phyloP scores from a whole-genome alignment of 1,140 invertebrate genomes.

The Eupristina koningsbergeri region DNA sequence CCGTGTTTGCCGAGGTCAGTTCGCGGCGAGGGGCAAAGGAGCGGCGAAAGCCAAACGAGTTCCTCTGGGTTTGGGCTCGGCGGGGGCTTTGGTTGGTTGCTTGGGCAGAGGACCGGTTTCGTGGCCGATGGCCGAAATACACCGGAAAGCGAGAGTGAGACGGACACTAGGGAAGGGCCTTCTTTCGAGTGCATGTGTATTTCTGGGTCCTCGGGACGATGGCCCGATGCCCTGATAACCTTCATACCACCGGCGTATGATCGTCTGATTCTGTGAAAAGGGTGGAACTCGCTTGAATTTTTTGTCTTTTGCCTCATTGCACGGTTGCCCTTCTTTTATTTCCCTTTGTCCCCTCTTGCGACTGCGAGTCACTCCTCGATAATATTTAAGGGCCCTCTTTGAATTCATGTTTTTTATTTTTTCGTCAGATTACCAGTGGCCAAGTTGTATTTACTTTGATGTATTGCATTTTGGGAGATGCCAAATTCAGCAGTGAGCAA shows the following conservation, averaged over 20 bases:
- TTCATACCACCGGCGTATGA: conserved; percentile 13
- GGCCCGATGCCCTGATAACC: conserved; percentile 24
- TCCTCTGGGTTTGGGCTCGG: background rate
- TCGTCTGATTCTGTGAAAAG: background rate
- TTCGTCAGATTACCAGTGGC: too few species aligned
- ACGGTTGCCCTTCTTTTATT: background rate
- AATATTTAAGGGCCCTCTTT: background rate
- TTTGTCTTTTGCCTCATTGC: background rate
- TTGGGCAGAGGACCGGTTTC: conserved; percentile 23
- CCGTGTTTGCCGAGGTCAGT: conserved; percentile 71
- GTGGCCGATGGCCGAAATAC: background rate
- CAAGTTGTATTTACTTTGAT: too few species aligned
- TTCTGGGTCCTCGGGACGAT: background rate
- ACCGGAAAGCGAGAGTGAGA: conserved; percentile 30
- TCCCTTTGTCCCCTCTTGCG: background rate
- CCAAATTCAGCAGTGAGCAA: too few species aligned
- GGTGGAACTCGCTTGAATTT: background rate
- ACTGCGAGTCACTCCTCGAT: background rate
- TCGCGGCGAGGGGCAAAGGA: conserved; percentile 5
- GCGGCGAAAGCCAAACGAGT: background rate
- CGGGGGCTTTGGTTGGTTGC: background rate
- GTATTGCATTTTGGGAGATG: too few species aligned
- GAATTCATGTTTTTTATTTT: too few species aligned
- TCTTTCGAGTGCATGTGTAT: conserved; percentile 3
- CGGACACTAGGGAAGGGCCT: background rate